Percentiles rank a stretch among this genome's conserved stretches.
These are phyloP conservation scores for Zelostemma sp. DNA, from an alignment of 1,140 invertebrate genomes.

Conservation along the genomic window DNA sequence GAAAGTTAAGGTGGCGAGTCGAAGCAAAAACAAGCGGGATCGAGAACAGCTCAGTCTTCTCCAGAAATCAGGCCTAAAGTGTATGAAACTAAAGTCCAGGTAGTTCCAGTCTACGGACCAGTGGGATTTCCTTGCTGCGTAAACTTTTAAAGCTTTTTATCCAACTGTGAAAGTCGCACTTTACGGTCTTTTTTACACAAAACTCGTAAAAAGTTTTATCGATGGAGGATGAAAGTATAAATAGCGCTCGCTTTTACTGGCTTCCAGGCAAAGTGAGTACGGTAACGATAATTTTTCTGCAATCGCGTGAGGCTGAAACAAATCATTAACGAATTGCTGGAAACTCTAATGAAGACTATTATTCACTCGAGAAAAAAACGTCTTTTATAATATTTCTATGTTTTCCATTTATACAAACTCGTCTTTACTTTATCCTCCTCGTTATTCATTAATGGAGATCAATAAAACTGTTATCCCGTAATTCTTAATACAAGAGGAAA, in stretches of 20 bases:
- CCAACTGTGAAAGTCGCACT: constrained; percentile 37
- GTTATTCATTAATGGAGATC: not conserved
- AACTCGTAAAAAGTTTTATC: constrained; percentile 45
- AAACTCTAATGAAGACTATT: constrained; percentile 14
- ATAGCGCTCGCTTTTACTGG: constrained; percentile 24
- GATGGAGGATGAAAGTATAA: constrained; percentile 40
- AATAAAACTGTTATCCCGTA: too few species aligned
- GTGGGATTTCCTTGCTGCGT: constrained; percentile 38
- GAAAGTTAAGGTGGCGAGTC: constrained; percentile 24
- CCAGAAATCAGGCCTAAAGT: constrained; percentile 20
- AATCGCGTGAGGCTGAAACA: constrained; percentile 27
- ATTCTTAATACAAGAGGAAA: too few species aligned
- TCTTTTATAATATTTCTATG: not conserved
- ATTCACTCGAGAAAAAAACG: constrained; percentile 13
- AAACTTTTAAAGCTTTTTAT: constrained; percentile 50
- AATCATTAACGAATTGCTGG: constrained; percentile 31
- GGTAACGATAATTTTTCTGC: constrained; percentile 15
- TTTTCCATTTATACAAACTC: too few species aligned
- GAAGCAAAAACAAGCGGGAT: constrained; percentile 20
- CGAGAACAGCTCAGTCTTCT: constrained; percentile 11
- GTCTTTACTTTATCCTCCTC: not conserved
- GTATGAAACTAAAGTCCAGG: constrained; percentile 24
- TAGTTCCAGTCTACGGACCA: constrained; percentile 28
- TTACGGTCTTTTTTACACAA: constrained; percentile 33
- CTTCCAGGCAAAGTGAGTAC: constrained; percentile 10